These are phyloP conservation scores for Harpagus bidentatus DNA, from an alignment of 2,113 vertebrate species.

Conservation along the genomic window DNA sequence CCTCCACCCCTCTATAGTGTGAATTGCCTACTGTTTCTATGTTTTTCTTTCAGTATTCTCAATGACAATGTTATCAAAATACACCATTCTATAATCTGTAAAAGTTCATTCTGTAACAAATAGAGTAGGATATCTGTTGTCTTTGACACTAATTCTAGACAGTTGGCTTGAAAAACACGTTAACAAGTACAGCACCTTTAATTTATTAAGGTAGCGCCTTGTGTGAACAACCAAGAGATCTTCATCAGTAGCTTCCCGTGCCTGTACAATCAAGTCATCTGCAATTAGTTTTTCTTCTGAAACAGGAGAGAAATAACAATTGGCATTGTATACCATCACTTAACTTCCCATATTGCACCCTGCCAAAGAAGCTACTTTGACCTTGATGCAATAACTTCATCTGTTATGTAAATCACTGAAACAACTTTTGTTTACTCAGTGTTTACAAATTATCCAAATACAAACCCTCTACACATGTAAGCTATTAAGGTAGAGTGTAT, in stretches of 20 bases:
- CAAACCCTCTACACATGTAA: background rate
- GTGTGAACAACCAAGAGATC: constrained; percentile 92
- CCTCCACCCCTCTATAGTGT: background rate
- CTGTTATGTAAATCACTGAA: background rate
- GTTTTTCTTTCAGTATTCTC: background rate
- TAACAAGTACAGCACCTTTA: constrained; percentile 82
- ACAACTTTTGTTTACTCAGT: background rate
- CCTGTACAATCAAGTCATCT: constrained; percentile 85
- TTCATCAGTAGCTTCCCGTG: constrained; percentile 89
- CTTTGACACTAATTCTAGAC: background rate
- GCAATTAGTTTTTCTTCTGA: constrained; percentile 89
- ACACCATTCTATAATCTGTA: too few relatives aligned
- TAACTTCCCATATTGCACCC: background rate
- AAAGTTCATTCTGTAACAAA: background rate
- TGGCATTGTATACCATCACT: background rate
- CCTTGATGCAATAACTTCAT: background rate
- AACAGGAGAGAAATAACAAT: constrained; percentile 55
- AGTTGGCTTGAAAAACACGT: background rate
- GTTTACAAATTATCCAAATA: background rate
- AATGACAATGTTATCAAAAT: background rate
- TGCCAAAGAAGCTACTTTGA: background rate
- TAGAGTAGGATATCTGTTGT: background rate
- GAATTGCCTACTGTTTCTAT: background rate
- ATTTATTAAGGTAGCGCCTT: constrained; percentile 86
- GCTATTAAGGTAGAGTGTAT: background rate